Conservation (phyloP, 1,140 invertebrate species). For the Euura saliciscinereae region DNA sequence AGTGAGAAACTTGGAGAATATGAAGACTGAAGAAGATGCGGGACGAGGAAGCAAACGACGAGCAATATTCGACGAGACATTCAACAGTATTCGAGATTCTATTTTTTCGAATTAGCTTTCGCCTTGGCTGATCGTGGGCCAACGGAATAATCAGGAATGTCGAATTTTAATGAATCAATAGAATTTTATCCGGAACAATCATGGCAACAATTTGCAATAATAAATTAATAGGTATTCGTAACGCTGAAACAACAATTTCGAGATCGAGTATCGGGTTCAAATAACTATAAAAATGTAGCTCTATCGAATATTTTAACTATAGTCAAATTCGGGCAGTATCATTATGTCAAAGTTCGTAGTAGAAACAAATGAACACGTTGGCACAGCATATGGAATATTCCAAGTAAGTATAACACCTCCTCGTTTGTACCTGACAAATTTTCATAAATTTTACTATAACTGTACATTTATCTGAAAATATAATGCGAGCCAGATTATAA, state of each 20-base stretch:
- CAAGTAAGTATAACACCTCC: slow-evolving; percentile 46
- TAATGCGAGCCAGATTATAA: slow-evolving; percentile 3
- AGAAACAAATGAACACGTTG: slow-evolving; percentile 54
- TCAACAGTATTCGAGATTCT: background rate
- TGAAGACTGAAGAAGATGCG: background rate
- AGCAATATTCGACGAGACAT: background rate
- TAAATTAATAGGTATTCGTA: background rate
- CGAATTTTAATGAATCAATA: no score
- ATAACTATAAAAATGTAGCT: no score
- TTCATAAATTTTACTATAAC: slow-evolving; percentile 12
- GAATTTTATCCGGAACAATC: no score
- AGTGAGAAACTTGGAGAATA: background rate
- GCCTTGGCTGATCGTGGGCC: no score
- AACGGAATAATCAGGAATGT: no score
- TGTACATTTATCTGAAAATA: slow-evolving; percentile 13
- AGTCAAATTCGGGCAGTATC: slow-evolving; percentile 12
- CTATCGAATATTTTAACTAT: no score
- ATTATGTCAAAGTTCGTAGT: slow-evolving; percentile 43
- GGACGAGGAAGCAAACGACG: background rate
- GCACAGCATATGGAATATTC: slow-evolving; percentile 56
- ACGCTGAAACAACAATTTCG: background rate
- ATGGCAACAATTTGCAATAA: background rate
- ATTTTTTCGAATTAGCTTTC: no score
- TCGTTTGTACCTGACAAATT: background rate
- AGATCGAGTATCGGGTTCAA: no score